Evolutionary conservation across 2,888 invertebrate genomes (phyloP), one percentile per base, ranked within the genome.

Genomic region (Stictocephala bisonia): DNA sequence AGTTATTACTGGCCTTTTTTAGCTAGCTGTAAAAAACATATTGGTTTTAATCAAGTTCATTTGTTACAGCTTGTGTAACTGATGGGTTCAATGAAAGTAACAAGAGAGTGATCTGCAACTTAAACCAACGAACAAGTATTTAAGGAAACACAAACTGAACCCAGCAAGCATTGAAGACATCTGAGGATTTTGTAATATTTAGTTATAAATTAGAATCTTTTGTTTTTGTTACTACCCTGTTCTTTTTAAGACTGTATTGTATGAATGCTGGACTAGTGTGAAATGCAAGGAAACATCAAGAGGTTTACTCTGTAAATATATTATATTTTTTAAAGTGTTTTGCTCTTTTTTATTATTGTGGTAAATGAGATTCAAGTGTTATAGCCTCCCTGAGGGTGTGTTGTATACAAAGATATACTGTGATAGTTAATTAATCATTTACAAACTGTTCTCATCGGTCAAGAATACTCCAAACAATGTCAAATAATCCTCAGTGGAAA

Each of bases 161-260:
- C 89, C 91, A 92, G 92, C 92, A 91, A 91, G 91, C 92, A 92
- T 92, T 92, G 92, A 92, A 90, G 91, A 92, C 92, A 92, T 92
- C 91, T 91, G 91, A 91, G 91, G 91, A 91, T 90, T 88, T 88
- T 87, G 31, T 68, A 75, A 74, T 66, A 73, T 78, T 78, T 79
- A 75, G 76, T 77, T 78, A 70, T 75, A 24, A 44, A 71, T 56
- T 71, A 71, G 70, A 71, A 41, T 71, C 20, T 64, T 48, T 58
- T 40, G 70, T 56, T 71, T 58, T 51, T 71, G 56, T 71, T 56
- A 71, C 44, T 44, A 40, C n/a, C 41, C 15, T 60, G n/a, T 15
- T 64, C 24, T 41, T 24, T 64, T 64, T 64, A 41, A 26, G 44
- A n/a, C 15, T 44, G 4, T 44, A 44, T 44, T 44, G 44, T 44